phyloP scores from a whole-genome alignment of 1,140 invertebrate genomes.

The Thalassaphorura encarpata region DNA sequence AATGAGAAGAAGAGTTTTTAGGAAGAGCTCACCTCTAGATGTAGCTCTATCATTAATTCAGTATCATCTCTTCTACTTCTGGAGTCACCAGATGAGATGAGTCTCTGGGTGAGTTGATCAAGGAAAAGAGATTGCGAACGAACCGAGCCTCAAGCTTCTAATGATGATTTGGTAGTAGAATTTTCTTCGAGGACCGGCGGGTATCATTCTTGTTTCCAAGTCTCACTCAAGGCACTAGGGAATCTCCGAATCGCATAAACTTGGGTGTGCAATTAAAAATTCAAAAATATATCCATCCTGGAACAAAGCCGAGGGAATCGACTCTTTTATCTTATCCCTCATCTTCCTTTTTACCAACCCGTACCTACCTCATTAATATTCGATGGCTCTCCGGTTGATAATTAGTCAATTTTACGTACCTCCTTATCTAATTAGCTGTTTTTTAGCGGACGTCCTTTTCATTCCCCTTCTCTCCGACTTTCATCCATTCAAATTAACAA shows the following conservation, averaged over 20 bases:
- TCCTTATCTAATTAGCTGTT: conserved; percentile 7
- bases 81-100: conserved; percentile 6
- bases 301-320: background rate
- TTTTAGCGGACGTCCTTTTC: background rate
- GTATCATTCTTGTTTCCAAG: conserved; percentile 21
- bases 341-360: conserved; percentile 23
- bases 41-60: conserved; percentile 30
- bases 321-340: conserved; percentile 13
- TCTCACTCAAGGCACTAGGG: conserved; percentile 19
- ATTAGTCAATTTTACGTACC: conserved; percentile 32
- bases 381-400: conserved; percentile 33
- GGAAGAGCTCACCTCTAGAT: conserved; percentile 12
- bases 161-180: conserved; percentile 25
- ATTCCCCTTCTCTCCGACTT: background rate
- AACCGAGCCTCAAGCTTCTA: conserved; percentile 5
- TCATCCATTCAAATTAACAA: background rate
- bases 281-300: conserved; percentile 20
- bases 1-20: background rate
- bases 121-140: conserved; percentile 16
- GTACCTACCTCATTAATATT: conserved; percentile 34
- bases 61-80: conserved; percentile 14
- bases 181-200: conserved; percentile 23
- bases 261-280: conserved; percentile 34
- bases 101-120: conserved; percentile 20
- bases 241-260: conserved; percentile 4